A percentile compares a stretch with the other conserved stretches of the same genome.
Conservation (phyloP, 2,797 vertebrate species). For the Rhynchonycteris naso region DNA sequence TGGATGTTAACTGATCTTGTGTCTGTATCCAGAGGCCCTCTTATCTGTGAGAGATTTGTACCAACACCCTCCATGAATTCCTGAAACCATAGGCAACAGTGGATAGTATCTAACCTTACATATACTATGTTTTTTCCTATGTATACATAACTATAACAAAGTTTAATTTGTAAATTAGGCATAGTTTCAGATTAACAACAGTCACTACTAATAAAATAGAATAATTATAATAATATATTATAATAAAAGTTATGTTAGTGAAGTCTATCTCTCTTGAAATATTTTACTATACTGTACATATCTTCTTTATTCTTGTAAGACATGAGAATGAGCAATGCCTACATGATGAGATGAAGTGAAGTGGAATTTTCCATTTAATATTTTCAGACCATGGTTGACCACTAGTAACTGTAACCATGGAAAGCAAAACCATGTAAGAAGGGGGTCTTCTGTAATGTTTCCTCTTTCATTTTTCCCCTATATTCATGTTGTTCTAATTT, state of each 20-base stretch:
- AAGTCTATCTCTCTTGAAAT: not conserved
- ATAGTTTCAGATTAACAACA: not conserved
- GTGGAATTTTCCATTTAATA: not conserved
- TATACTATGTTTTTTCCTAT: not conserved
- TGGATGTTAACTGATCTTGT: slow-evolving; percentile 35
- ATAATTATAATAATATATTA: not conserved
- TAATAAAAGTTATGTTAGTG: not conserved
- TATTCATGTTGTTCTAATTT: slow-evolving; percentile 59
- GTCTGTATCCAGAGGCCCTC: not conserved
- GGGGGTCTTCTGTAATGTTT: not conserved
- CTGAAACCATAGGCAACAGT: not conserved
- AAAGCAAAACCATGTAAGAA: not conserved
- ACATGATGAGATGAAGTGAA: not conserved
- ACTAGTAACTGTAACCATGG: not conserved
- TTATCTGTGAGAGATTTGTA: not conserved
- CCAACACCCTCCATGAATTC: not conserved
- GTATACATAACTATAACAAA: not conserved
- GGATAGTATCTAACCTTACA: not conserved
- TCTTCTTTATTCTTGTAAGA: not conserved
- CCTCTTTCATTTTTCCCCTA: slow-evolving; percentile 59
- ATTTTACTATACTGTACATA: not conserved
- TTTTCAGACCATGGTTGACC: not conserved
- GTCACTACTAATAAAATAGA: not conserved
- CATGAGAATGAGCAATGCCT: not conserved
- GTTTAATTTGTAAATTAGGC: not conserved